phyloP scores from a whole-genome alignment of 2,888 invertebrate genomes.

The Drosophila anomalipes region DNA sequence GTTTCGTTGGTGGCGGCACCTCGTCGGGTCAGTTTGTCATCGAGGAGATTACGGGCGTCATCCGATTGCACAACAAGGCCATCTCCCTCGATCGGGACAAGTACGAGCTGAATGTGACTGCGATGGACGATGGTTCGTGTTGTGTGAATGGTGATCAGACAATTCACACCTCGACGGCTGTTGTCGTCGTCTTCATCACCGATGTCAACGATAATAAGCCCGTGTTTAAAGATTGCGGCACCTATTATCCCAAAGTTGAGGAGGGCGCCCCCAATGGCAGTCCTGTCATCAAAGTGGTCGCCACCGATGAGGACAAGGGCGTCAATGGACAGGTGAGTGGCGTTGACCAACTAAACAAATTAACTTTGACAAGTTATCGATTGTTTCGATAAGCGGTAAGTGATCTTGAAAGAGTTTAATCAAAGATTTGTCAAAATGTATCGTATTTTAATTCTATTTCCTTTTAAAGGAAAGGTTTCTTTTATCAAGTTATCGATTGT shows the following conservation, averaged over 20 bases:
- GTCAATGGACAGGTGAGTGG: slow-evolving; percentile 92
- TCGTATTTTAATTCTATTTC: background rate
- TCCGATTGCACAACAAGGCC: slow-evolving; percentile 93
- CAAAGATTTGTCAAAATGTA: background rate
- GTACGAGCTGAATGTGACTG: slow-evolving; percentile 98
- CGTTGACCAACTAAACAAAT: background rate
- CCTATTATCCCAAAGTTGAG: slow-evolving; percentile 96
- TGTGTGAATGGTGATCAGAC: slow-evolving; percentile 95
- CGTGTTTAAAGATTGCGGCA: slow-evolving; percentile 96
- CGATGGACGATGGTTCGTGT: slow-evolving; percentile 98
- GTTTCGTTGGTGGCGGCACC: slow-evolving; percentile 95
- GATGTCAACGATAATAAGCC: slow-evolving; percentile 99
- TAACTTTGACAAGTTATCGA: background rate
- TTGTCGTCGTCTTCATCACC: slow-evolving; percentile 97
- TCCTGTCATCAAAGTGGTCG: slow-evolving; percentile 96
- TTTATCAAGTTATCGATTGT: background rate
- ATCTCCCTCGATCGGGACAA: slow-evolving; percentile 96
- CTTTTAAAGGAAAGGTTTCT: too few relatives aligned
- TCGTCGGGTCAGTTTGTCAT: slow-evolving; percentile 97
- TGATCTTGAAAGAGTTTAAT: background rate
- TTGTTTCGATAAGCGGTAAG: background rate
- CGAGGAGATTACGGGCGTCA: slow-evolving; percentile 97
- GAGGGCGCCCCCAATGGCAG: slow-evolving; percentile 97
- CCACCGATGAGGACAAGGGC: slow-evolving; percentile 98
- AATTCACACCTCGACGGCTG: slow-evolving; percentile 96